A percentile compares a stretch with the other conserved stretches of the same genome.
Conservation (phyloP, 2,113 vertebrate species). For the Siniperca chuatsi region DNA sequence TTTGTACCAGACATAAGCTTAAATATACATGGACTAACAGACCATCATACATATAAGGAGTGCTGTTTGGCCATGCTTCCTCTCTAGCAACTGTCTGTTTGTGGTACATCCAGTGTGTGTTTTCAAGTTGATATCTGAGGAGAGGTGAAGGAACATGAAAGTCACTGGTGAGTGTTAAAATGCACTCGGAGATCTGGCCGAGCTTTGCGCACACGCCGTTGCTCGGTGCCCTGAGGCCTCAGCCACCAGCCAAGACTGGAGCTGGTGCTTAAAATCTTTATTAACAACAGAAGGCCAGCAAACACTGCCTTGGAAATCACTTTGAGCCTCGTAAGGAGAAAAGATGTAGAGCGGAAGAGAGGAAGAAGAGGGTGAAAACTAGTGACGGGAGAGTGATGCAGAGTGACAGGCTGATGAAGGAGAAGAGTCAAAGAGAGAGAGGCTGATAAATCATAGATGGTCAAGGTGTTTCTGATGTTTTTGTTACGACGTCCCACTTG, state of each 20-base stretch:
- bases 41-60: constrained; percentile 36
- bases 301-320: constrained; percentile 69
- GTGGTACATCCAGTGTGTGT: constrained; percentile 26
- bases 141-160: constrained; percentile 51
- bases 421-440: constrained; percentile 30
- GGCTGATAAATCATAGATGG: constrained; percentile 48
- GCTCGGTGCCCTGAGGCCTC: constrained; percentile 60
- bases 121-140: constrained; percentile 48
- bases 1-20: constrained; percentile 24
- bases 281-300: constrained; percentile 81
- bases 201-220: constrained; percentile 43
- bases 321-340: constrained; percentile 50
- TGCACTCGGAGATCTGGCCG: constrained; percentile 55
- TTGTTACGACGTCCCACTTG: not conserved
- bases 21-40: constrained; percentile 49
- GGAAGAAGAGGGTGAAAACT: constrained; percentile 27
- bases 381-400: constrained; percentile 43
- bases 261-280: constrained; percentile 78
- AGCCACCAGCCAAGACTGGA: constrained; percentile 65
- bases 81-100: constrained; percentile 56
- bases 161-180: constrained; percentile 62
- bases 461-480: constrained; percentile 33
- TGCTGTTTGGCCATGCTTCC: constrained; percentile 26
- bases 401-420: constrained; percentile 39
- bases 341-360: constrained; percentile 23